These are phyloP conservation scores for Heliopora coerulea DNA, from an alignment of 92 coral and sea anemone genomes.

Conservation along the genomic window DNA sequence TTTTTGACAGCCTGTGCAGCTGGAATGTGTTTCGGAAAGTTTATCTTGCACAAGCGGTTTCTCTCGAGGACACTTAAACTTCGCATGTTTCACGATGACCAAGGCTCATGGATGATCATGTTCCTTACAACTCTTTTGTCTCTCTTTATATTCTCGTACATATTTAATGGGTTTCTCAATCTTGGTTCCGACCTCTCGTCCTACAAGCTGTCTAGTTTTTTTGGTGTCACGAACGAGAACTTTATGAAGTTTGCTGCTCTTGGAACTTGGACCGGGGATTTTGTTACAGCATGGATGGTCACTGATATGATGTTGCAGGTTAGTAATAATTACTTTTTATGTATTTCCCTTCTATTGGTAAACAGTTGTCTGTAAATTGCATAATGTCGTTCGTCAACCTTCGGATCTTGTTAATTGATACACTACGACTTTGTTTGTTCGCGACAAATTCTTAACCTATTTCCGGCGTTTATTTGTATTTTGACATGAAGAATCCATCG, in stretches of 20 bases:
- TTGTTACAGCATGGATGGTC: conserved; percentile 99
- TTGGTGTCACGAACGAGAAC: conserved; percentile 77
- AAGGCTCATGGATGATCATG: conserved; percentile 99
- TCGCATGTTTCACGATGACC: conserved; percentile 72
- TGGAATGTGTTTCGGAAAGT: conserved; percentile 82
- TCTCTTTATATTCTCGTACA: conserved; percentile 78
- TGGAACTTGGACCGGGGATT: conserved; percentile 99
- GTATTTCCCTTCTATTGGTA: too few species aligned
- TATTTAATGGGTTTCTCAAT: conserved; percentile 82
- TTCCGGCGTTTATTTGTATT: too few species aligned
- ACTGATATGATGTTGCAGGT: conserved; percentile 99
- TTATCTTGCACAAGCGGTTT: conserved; percentile 71
- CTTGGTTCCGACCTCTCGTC: conserved; percentile 58
- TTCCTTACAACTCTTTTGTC: conserved; percentile 73
- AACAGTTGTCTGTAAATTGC: too few species aligned
- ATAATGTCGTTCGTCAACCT: too few species aligned
- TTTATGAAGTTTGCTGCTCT: conserved; percentile 97
- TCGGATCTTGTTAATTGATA: too few species aligned
- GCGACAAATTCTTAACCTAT: too few species aligned
- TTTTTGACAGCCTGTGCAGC: conserved; percentile 64
- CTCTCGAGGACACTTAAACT: conserved; percentile 62
- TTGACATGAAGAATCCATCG: too few species aligned
- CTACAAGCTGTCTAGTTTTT: conserved; percentile 66
- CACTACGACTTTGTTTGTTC: too few species aligned
- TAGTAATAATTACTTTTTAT: too few species aligned